Conservation (phyloP, 2,888 invertebrate genomes). For the Hirudinaria manillensis region DNA sequence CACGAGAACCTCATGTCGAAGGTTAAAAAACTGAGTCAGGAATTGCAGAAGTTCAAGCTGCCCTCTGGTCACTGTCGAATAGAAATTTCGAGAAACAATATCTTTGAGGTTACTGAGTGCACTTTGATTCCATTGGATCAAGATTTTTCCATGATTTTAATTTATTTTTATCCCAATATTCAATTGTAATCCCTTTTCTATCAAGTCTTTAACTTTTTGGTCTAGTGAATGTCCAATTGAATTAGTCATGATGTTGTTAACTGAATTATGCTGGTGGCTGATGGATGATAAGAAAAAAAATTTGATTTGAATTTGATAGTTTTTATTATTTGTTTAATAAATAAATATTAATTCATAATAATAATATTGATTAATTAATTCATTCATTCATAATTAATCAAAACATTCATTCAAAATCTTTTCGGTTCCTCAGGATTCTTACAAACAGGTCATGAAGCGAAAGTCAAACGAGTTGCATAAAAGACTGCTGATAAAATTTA, state of each 20-base stretch:
- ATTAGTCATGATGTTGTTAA: too few relatives aligned
- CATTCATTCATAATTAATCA: not conserved
- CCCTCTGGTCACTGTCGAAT: conserved; percentile 29
- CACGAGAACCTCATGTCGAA: conserved; percentile 2
- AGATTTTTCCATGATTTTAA: not conserved
- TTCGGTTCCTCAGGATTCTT: conserved; percentile 14
- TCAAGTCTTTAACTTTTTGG: not conserved
- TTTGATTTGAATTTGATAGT: too few relatives aligned
- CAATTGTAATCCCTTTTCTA: not conserved
- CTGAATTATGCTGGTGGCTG: too few relatives aligned
- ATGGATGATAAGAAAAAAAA: too few relatives aligned
- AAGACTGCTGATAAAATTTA: conserved; percentile 23
- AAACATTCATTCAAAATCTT: not conserved
- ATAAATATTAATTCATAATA: too few relatives aligned
- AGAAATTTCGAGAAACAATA: conserved; percentile 27
- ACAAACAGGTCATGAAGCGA: conserved; percentile 23
- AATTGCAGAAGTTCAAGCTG: conserved; percentile 28
- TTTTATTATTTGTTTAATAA: too few relatives aligned
- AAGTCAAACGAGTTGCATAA: conserved; percentile 22
- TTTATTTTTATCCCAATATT: not conserved
- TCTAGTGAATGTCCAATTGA: too few relatives aligned
- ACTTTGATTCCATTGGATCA: not conserved
- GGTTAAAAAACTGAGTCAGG: conserved; percentile 17
- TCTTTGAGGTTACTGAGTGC: conserved; percentile 26
- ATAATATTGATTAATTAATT: not conserved